These are phyloP conservation scores for Rhombomys opimus DNA, from an alignment of 2,113 vertebrate genomes.

Conservation along the genomic window DNA sequence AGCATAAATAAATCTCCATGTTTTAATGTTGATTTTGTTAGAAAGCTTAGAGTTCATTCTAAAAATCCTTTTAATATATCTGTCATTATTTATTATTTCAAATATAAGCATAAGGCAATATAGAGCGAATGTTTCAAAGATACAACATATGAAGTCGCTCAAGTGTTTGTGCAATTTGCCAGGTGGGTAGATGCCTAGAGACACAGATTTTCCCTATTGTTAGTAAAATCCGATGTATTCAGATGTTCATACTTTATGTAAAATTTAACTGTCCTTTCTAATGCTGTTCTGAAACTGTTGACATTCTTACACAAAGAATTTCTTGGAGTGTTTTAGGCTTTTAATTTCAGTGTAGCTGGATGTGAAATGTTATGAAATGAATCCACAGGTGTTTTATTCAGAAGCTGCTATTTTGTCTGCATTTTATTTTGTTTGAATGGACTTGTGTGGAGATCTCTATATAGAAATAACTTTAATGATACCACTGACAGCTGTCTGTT, in stretches of 20 bases:
- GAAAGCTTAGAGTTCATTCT: neutral
- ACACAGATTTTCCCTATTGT: neutral
- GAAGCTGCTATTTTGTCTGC: neutral
- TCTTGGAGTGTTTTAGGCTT: neutral
- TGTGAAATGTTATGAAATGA: constrained; percentile 26
- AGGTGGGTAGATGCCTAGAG: neutral
- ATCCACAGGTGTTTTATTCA: constrained; percentile 19
- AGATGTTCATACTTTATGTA: neutral
- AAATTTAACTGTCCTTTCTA: neutral
- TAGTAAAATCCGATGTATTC: neutral
- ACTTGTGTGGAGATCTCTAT: neutral
- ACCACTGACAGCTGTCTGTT: neutral
- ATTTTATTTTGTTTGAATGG: neutral
- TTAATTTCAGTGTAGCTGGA: constrained; percentile 3
- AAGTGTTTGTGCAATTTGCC: neutral
- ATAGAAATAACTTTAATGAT: constrained; percentile 28
- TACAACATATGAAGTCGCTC: neutral
- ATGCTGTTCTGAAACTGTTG: neutral
- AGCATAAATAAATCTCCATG: neutral
- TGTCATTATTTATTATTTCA: neutral
- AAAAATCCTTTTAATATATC: neutral
- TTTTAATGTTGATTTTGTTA: neutral
- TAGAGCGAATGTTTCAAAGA: neutral
- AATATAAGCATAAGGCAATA: neutral
- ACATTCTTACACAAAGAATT: neutral